A percentile compares a stretch with the other conserved stretches of the same genome.
phyloP scores from a whole-genome alignment of 1,140 invertebrate species.

The Camponotus floridanus region DNA sequence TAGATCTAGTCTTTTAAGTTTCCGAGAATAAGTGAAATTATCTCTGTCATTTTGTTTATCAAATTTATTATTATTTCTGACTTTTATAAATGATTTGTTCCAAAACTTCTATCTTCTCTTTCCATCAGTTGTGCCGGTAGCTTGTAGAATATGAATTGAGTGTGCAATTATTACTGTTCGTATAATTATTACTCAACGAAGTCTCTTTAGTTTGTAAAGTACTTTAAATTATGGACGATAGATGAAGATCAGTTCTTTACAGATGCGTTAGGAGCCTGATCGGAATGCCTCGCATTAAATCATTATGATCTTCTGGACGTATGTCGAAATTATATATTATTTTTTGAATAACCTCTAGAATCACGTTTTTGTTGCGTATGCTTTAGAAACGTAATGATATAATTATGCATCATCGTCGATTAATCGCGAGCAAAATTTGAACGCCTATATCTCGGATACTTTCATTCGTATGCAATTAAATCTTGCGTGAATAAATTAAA shows the following conservation, averaged over 20 bases:
- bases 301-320: not conserved
- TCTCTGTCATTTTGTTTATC: too few species aligned
- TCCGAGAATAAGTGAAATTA: not conserved
- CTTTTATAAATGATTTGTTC: not conserved
- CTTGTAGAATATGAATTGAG: slow-evolving; percentile 34
- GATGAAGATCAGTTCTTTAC: slow-evolving; percentile 26
- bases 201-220: slow-evolving; percentile 50
- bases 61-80: slow-evolving; percentile 14
- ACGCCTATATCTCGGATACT: not conserved
- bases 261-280: not conserved
- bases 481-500: not conserved
- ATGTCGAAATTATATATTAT: slow-evolving; percentile 13
- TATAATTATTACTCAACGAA: slow-evolving; percentile 54
- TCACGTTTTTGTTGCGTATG: not conserved
- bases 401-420: slow-evolving; percentile 10
- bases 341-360: slow-evolving; percentile 22
- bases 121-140: not conserved
- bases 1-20: not conserved
- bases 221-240: not conserved
- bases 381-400: not conserved
- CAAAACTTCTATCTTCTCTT: not conserved
- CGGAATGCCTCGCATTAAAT: slow-evolving; percentile 19
- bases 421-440: slow-evolving; percentile 24
- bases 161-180: not conserved
- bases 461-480: not conserved